Percentiles rank a stretch among this genome's conserved stretches.
Evolutionary conservation across 2,797 vertebrate species (phyloP).

Genomic region (Gouania willdenowi): DNA sequence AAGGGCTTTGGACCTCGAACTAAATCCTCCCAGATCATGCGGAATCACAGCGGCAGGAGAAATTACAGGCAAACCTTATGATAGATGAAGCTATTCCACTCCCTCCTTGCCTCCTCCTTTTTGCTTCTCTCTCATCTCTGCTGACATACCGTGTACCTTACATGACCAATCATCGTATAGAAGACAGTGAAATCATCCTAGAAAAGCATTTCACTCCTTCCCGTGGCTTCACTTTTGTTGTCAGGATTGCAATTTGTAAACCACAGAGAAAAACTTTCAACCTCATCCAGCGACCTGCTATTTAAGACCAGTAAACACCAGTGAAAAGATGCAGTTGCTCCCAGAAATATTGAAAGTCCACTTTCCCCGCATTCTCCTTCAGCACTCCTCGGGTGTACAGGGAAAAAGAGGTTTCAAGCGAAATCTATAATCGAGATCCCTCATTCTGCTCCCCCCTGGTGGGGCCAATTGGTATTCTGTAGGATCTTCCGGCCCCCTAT

Average conservation of each 20-base stretch:
- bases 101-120: conserved; percentile 44
- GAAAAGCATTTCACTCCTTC: conserved; percentile 46
- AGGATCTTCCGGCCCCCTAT: conserved; percentile 73
- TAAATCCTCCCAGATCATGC: conserved; percentile 64
- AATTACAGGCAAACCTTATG: conserved; percentile 57
- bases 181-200: conserved; percentile 41
- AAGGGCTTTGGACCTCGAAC: conserved; percentile 52
- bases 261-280: conserved; percentile 24
- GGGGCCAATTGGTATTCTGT: conserved; percentile 81
- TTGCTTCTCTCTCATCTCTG: conserved; percentile 41
- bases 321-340: conserved; percentile 27
- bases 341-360: conserved; percentile 25
- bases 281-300: conserved; percentile 21
- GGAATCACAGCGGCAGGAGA: conserved; percentile 60
- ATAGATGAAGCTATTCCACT: conserved; percentile 69
- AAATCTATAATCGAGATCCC: conserved; percentile 82
- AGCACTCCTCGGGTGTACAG: conserved; percentile 29
- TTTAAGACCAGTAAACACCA: conserved; percentile 53
- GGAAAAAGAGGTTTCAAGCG: conserved; percentile 62
- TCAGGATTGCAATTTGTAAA: conserved; percentile 55
- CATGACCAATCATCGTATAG: conserved; percentile 35
- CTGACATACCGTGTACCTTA: conserved; percentile 50
- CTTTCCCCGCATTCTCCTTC: conserved; percentile 31
- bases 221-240: conserved; percentile 25
- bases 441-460: conserved; percentile 68